Base-by-base conservation (phyloP, 2,797 vertebrate species). In the Liparis tanakae region DNA sequence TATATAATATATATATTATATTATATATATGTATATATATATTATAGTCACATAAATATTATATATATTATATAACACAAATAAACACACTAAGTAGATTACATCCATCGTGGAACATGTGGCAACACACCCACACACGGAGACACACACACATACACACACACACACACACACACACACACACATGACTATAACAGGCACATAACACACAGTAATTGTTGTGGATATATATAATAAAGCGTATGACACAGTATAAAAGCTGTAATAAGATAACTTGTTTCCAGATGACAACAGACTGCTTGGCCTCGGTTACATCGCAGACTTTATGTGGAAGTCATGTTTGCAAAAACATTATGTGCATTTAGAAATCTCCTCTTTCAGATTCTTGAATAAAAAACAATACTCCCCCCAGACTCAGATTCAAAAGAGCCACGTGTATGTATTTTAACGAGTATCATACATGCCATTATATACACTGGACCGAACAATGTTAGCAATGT, bases 301-400 rank as follows among this genome's bases (percentile, higher is more conserved):
- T 17, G 9, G 15, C 18, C 15, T 61, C 20, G 46, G 12, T 20
- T 55, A 55, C n/a, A 61, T 7, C n/a, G 12, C 25, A 60, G 22
- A 36, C 6, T 5, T 30, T n/a, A 15, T 6, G 12, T 43, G 5
- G 44, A 44, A 43, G 43, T 44, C 43, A 43, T 53, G 15, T 65
- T 10, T 53, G 12, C 13, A 22, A 9, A 59, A 60, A 41, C 33
- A 46, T 13, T 15, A 44, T 36, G 25, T 20, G 25, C 30, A 37
- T 64, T n/a, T 3, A 48, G 22, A 18, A 5, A 37, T n/a, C 15
- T 14, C 39, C 14, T 48, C 10, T 55, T 39, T 14, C 6, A 6
- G 33, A 36, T 56, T 4, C 44, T 58, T 70, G 48, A 60, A 70
- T 18, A 33, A n/a, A 51, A 46, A 46, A 46, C 34, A 37, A 17